Evolutionary conservation across 2,113 vertebrate species (phyloP), one percentile per base, ranked within the genome.

Genomic region (Galemys pyrenaicus): DNA sequence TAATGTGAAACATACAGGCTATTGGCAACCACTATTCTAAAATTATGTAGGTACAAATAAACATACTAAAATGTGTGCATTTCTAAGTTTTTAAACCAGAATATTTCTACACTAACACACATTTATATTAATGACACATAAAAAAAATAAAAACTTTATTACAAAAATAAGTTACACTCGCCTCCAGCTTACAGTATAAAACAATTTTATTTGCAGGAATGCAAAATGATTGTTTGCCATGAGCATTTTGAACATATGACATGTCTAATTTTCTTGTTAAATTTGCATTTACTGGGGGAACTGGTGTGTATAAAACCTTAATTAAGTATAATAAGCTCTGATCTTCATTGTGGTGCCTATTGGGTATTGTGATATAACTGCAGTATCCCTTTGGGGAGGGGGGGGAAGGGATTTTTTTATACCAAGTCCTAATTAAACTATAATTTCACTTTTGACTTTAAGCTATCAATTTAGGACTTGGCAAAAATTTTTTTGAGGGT

Each of bases 121-220:
- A 99, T 98, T 99, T 98, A 98, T 98, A 98, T 98, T 99, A 99
- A 99, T 99, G 98, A 99, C 98, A 99, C 98, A 98, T 99, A 99
- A 99, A 99, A 98, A 99, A 99, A 99, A 99, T 99, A 99, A 99
- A 99, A 99, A 99, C 99, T 99, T 99, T 99, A 99, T 99, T 99
- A 99, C 99, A 99, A 99, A 99, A 99, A 99, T 99, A 99, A 99
- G 99, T 99, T 99, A 99, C 99, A 99, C 99, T 99, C 99, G 99
- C 99, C 99, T 99, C 98, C 99, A 99, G 99, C 99, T 99, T 99
- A 99, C 99, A 99, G 98, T 99, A 99, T 99, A 99, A 99, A 99
- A 99, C 99, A 99, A 99, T 99, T 99, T 99, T 98, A 99, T 99
- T 99, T 99, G 98, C 99, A 99, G 99, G 99, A 99, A 99, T 99